A percentile compares a stretch with the other conserved stretches of the same genome.
Evolutionary conservation across 53 echinoderm and acorn worm genomes (phyloP).

Genomic region (Temnopleurus reevesii): DNA sequence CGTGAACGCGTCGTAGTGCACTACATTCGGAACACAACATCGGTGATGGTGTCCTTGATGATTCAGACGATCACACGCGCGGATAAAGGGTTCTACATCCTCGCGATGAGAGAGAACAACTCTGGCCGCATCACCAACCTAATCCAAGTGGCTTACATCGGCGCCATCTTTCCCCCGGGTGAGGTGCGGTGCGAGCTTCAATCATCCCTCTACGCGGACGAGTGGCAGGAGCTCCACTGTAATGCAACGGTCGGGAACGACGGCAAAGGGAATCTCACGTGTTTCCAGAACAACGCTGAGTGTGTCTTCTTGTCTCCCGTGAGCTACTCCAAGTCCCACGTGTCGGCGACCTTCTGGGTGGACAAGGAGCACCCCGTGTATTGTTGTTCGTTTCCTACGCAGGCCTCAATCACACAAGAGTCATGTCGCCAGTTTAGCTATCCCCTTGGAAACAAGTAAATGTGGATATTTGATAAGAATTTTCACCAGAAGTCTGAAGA

Average conservation of each 20-base stretch:
- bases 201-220: neutral
- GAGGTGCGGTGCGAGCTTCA: neutral
- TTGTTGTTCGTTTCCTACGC: neutral
- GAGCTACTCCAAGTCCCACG: neutral
- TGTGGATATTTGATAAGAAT: too few species aligned
- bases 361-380: neutral
- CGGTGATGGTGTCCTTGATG: neutral
- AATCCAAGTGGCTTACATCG: neutral
- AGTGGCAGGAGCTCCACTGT: neutral
- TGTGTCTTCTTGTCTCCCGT: neutral
- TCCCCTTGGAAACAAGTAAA: too few species aligned
- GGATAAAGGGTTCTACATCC: conserved; percentile 14
- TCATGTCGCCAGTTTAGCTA: neutral
- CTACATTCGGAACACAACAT: neutral
- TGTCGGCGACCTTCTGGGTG: neutral
- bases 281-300: neutral
- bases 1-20: neutral
- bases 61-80: neutral
- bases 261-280: neutral
- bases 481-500: too few species aligned
- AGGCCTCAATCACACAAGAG: neutral
- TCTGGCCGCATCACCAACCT: neutral
- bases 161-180: neutral
- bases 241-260: conserved; percentile 20
- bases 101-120: neutral